Evolutionary conservation across 2,113 vertebrate genomes (phyloP), one percentile per base, ranked within the genome.

Genomic region (Budorcas taxicolor): DNA sequence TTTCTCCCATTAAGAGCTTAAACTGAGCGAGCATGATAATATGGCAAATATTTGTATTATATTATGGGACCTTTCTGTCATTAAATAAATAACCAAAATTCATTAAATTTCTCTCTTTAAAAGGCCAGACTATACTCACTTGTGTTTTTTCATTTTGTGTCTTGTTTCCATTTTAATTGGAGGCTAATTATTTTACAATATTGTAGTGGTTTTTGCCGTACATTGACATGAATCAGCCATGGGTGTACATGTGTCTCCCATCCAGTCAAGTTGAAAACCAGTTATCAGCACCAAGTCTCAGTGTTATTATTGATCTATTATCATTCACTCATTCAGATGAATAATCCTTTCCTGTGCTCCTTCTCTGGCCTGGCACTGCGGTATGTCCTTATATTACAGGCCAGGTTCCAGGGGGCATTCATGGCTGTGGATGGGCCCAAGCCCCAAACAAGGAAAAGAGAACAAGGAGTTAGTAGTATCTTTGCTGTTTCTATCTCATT

Each of bases 21-120:
- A 86, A 52, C 53, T 45, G 45, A 83, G 43, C 4, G 2, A 7
- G 8, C 84, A 45, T 62, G 27, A 76, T 58, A 95, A 94, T 71
- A 53, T 27, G n/a, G 52, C 50, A 96, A 95, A 95, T 82, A 94
- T 91, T 62, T 97, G 40, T 92, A 53, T 87, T 55, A 64, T 85
- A 58, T 93, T 52, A 83, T 80, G 87, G 87, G 50, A 47, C 57
- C 7, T 74, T 40, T 21, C 60, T 62, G 81, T 92, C 87, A 78
- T 80, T 91, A 92, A 81, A 82, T 89, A 93, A 90, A 91, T 76
- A 96, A 67, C 47, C 55, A 91, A 87, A 91, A 60, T 27, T n/a
- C 36, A 71, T 86, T 87, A 43, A 82, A 33, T 3, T 31, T 96
- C 60, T 89, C 84, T 78, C 29, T 91, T 93, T 21, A 88, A 58